Evolutionary conservation across 64 coral and sea anemone genomes (phyloP).

Genomic region (Exaiptasia diaphana): DNA sequence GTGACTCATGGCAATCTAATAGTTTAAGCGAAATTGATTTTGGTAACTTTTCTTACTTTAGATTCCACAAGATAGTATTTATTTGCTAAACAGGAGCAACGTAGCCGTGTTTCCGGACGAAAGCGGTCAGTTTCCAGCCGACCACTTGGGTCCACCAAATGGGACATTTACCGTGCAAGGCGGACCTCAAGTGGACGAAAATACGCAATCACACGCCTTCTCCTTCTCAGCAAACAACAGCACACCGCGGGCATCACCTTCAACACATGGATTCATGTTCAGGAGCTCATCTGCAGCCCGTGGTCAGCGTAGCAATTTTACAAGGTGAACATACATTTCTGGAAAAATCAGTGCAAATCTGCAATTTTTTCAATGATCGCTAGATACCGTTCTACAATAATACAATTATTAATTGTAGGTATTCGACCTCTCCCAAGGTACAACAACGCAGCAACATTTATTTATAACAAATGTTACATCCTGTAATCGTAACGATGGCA

Average conservation of each 20-base stretch:
- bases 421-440: not conserved
- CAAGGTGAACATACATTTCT: not conserved
- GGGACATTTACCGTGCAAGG: not conserved
- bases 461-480: not conserved
- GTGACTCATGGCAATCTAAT: too few relatives aligned
- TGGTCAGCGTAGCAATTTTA: not conserved
- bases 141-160: not conserved
- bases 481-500: not conserved
- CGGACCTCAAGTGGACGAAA: not conserved
- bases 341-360: not conserved
- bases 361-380: too few relatives aligned
- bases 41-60: too few relatives aligned
- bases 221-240: not conserved
- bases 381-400: too few relatives aligned
- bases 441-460: not conserved
- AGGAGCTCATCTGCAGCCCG: not conserved
- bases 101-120: not conserved
- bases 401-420: not conserved
- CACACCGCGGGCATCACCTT: not conserved
- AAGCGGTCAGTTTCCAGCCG: not conserved
- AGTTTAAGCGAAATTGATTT: too few relatives aligned
- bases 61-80: too few relatives aligned
- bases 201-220: not conserved
- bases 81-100: too few relatives aligned
- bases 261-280: not conserved